A percentile compares a stretch with the other conserved stretches of the same genome.
These are phyloP conservation scores for Cephalopterus ornatus DNA, from an alignment of 2,113 vertebrate species.

Conservation along the genomic window DNA sequence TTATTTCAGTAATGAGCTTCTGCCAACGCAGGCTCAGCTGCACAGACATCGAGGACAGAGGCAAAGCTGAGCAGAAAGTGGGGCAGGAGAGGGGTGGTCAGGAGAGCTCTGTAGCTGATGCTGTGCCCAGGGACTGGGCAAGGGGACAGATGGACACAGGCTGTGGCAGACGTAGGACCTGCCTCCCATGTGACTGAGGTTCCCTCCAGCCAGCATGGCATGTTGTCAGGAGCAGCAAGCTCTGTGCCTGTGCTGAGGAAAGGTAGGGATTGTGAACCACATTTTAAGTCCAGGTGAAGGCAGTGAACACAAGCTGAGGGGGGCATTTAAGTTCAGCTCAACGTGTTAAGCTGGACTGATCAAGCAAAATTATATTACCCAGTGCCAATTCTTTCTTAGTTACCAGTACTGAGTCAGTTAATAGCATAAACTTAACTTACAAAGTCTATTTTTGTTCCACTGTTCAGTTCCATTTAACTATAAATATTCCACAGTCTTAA, in stretches of 20 bases:
- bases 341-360: neutral
- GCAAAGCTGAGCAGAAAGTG: neutral
- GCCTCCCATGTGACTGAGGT: accelerated
- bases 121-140: accelerated
- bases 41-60: neutral
- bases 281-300: neutral
- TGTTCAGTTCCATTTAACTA: neutral
- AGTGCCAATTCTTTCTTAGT: neutral
- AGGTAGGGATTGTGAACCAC: neutral
- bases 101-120: neutral
- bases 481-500: neutral
- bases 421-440: neutral
- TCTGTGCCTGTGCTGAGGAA: neutral
- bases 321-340: neutral
- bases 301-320: neutral
- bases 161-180: accelerated
- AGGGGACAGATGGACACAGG: neutral
- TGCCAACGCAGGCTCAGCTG: neutral
- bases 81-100: neutral
- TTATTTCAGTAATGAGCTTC: neutral
- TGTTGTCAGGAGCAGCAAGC: neutral
- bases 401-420: neutral
- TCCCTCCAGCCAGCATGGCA: neutral
- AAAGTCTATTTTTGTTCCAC: neutral
- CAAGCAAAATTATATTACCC: neutral